These are phyloP conservation scores for Engraulis encrasicolus DNA, from an alignment of 2,113 vertebrate genomes.

Conservation along the genomic window DNA sequence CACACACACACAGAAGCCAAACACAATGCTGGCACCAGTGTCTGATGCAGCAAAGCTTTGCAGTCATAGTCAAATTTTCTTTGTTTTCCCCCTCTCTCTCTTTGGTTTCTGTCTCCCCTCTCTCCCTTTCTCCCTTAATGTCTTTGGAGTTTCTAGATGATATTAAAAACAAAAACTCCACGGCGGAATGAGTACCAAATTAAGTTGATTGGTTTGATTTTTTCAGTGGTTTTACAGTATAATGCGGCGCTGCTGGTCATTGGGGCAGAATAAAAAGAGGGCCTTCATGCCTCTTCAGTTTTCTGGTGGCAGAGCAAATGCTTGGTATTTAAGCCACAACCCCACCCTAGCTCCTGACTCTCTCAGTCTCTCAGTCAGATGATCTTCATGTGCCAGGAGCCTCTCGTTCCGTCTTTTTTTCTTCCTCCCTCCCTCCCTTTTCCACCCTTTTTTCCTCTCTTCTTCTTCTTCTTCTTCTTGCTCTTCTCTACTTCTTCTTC, in stretches of 20 bases:
- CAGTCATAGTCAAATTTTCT: not conserved
- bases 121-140: not conserved
- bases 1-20: not conserved
- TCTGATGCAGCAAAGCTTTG: not conserved
- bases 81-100: not conserved
- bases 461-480: not conserved
- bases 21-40: not conserved
- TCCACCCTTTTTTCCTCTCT: not conserved
- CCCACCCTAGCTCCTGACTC: too few relatives aligned
- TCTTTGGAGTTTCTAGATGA: not conserved
- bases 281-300: not conserved
- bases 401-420: not conserved
- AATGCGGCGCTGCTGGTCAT: not conserved
- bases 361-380: slow-evolving; percentile 3
- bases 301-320: not conserved
- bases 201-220: not conserved
- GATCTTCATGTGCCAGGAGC: not conserved
- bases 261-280: not conserved
- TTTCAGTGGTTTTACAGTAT: not conserved
- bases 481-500: not conserved
- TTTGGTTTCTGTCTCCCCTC: not conserved
- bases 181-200: not conserved
- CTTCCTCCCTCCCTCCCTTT: not conserved
- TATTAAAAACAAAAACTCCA: not conserved
- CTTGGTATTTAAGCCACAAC: slow-evolving; percentile 8